These are phyloP conservation scores for Mesoligia furuncula DNA, from an alignment of 2,888 invertebrate genomes.

Conservation along the genomic window DNA sequence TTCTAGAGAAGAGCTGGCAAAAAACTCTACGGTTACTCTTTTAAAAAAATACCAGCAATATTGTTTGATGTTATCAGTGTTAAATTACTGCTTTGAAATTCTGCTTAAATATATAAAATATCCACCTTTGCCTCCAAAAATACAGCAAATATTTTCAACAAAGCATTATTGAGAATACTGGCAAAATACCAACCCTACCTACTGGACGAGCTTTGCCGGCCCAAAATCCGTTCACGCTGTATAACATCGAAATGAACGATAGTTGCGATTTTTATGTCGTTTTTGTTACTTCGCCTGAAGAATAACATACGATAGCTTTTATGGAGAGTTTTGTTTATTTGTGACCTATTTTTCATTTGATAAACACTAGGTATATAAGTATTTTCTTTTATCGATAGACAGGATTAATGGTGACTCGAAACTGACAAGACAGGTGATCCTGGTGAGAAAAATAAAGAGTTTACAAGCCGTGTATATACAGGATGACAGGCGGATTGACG, in stretches of 20 bases:
- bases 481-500: neutral
- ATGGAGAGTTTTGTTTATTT: constrained; percentile 15
- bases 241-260: constrained; percentile 39
- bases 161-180: neutral
- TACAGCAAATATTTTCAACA: neutral
- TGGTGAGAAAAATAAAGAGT: neutral
- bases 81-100: neutral
- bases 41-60: neutral
- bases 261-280: constrained; percentile 37
- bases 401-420: neutral
- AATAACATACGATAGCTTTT: constrained; percentile 39
- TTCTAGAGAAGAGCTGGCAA: too few species aligned
- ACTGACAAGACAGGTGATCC: neutral
- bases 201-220: constrained; percentile 26
- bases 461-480: neutral
- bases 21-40: too few species aligned
- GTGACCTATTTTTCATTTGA: constrained; percentile 4
- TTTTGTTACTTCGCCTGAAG: constrained; percentile 38
- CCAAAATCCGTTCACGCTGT: constrained; percentile 32
- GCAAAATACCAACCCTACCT: constrained; percentile 25
- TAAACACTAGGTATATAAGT: neutral
- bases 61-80: neutral
- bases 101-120: neutral
- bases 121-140: neutral
- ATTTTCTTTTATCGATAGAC: neutral